Base-by-base conservation (phyloP, 1,140 invertebrate genomes). In the Sweltsa coloradensis region DNA sequence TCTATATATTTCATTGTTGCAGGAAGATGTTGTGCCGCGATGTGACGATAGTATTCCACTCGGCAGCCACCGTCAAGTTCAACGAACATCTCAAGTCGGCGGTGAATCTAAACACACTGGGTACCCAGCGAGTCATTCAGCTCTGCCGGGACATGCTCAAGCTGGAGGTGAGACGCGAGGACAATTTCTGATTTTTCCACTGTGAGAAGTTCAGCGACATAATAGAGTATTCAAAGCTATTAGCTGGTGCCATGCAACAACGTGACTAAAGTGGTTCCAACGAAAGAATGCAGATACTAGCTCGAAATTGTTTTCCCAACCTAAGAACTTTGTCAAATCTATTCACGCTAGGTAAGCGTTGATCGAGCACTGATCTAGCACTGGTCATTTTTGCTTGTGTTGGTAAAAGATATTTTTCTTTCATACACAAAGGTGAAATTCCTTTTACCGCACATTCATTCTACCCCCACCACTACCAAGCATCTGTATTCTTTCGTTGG, bases 131-230 rank as follows among this genome's bases (percentile, higher is more conserved):
- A 5, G 52, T 64, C n/a, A 49, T 65, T 1, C 47, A 61, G 24
- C 40, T 65, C 2, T 61, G 66, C 47, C 62, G 63, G 41, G 57
- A 68, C 24, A 67, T 72, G 58, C 49, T 52, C 5, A 59, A 67
- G 5, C 47, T 71, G 5, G 58, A 65, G 60, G 69, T 70, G 52
- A 55, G 52, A 37, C 36, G 23, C 29, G 16, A 11, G 11, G 29
- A 11, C 1, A 14, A 9, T 11, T 11, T 41, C 11, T 11, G 18
- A 41, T 11, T 13, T 41, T 23, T 41, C 45, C 26, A n/a, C 6
- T 44, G 18, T 19, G 16, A 1, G 16, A 18, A 18, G 14, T 6
- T 7, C 2, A 22, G 22, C 5, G 25, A 1, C 7, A 3, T 2
- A 24, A 22, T 11, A 34, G 19, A 2, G 14, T 6, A 2, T 34